A percentile compares a stretch with the other conserved stretches of the same genome.
Conservation (phyloP, 2,888 invertebrate genomes). For the Ochropleura plecta region DNA sequence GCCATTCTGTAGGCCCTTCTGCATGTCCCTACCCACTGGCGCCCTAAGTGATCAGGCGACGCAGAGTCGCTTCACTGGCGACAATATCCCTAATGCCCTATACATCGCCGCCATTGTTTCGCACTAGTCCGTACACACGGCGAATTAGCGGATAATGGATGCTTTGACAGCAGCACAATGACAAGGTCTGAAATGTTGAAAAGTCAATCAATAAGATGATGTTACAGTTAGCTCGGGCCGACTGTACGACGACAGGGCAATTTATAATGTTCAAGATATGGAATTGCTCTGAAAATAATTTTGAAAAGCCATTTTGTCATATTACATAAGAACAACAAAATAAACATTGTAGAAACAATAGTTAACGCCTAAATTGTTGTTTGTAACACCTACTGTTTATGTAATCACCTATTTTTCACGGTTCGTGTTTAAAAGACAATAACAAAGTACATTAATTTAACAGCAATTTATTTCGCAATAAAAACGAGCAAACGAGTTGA, state of each 20-base stretch:
- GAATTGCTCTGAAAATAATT: neutral
- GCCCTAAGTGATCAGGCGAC: constrained; percentile 72
- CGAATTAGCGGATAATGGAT: constrained; percentile 60
- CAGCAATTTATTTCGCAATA: constrained; percentile 47
- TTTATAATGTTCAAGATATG: neutral
- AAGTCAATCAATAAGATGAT: constrained; percentile 33
- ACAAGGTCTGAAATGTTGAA: constrained; percentile 37
- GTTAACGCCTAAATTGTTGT: neutral
- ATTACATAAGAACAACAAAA: constrained; percentile 4
- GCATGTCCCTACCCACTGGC: constrained; percentile 1
- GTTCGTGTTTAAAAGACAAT: constrained; percentile 41
- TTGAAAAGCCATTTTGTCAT: neutral
- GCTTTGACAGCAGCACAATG: constrained; percentile 45
- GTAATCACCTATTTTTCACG: constrained; percentile 33
- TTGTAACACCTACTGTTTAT: constrained; percentile 4
- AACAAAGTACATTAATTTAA: constrained; percentile 39
- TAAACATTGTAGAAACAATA: neutral
- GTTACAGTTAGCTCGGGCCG: constrained; percentile 17
- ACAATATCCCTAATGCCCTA: constrained; percentile 54
- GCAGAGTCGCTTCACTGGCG: constrained; percentile 66
- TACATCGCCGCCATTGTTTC: constrained; percentile 63
- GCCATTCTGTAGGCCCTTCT: constrained; percentile 33
- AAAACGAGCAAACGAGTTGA: constrained; percentile 34
- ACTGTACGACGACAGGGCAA: neutral
- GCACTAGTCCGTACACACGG: constrained; percentile 35